Conservation (phyloP, 2,888 invertebrate species). For the Trissolcus brochymenae region DNA sequence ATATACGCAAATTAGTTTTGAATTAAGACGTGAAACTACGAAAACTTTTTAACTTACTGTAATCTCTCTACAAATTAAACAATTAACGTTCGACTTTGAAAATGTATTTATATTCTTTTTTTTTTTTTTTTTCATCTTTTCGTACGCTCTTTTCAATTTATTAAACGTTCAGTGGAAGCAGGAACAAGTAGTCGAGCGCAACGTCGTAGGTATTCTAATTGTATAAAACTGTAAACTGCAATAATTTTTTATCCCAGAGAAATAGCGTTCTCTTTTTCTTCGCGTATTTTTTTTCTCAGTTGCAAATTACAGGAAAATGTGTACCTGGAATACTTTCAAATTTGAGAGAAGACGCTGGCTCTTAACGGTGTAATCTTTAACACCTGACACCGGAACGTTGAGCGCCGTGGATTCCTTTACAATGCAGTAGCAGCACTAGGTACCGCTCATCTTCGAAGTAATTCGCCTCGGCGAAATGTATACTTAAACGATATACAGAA, state of each 20-base stretch:
- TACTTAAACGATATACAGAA: conserved; percentile 50
- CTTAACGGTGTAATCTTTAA: conserved; percentile 53
- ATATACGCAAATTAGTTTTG: too few relatives aligned
- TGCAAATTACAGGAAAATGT: conserved; percentile 42
- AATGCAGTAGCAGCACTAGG: conserved; percentile 21
- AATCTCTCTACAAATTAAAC: too few relatives aligned
- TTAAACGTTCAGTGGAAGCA: not conserved
- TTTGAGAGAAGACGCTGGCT: conserved; percentile 39
- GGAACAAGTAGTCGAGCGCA: not conserved
- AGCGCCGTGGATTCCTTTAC: conserved; percentile 43
- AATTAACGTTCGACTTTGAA: too few relatives aligned
- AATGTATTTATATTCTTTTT: too few relatives aligned
- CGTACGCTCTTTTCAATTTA: too few relatives aligned
- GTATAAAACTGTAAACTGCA: conserved; percentile 30
- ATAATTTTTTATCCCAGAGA: conserved; percentile 29
- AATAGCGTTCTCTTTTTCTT: not conserved
- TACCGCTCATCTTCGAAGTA: conserved; percentile 48
- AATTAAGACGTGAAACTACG: not conserved
- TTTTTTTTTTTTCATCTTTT: too few relatives aligned
- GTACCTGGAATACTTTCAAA: conserved; percentile 40
- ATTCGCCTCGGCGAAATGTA: conserved; percentile 44
- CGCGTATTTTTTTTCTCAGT: conserved; percentile 18
- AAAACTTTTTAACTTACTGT: too few relatives aligned
- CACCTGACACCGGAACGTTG: conserved; percentile 54
- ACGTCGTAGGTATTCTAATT: conserved; percentile 18